phyloP scores from a whole-genome alignment of 2,797 vertebrate genomes.

The Sebastes dallii region DNA sequence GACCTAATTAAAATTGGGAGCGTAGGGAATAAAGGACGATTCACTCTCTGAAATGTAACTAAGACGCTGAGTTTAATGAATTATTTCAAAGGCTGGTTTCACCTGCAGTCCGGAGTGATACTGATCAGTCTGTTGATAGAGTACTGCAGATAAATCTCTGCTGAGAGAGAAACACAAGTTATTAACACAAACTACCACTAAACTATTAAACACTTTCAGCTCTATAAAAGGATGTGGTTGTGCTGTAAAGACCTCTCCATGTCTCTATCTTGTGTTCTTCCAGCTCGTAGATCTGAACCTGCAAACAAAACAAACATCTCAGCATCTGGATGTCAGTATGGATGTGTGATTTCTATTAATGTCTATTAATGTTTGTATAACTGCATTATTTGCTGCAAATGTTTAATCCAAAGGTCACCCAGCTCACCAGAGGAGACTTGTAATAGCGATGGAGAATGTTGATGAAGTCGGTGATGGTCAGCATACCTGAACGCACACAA shows the following conservation, averaged over 20 bases:
- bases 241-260: conserved; percentile 89
- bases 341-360: neutral
- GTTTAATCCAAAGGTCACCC: neutral
- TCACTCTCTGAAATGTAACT: neutral
- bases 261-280: conserved; percentile 98
- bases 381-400: neutral
- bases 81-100: conserved; percentile 11
- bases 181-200: neutral
- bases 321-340: too few species aligned
- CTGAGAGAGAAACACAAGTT: conserved; percentile 3
- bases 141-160: conserved; percentile 96
- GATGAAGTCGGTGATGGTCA: conserved; percentile 99
- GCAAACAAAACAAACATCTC: conserved; percentile 44
- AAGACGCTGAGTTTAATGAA: neutral
- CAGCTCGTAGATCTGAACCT: conserved; percentile 98
- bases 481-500: conserved; percentile 86
- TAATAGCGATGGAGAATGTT: conserved; percentile 98
- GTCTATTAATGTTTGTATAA: neutral
- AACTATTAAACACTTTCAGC: neutral
- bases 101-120: conserved; percentile 98
- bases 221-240: neutral
- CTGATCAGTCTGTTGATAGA: conserved; percentile 95
- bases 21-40: neutral
- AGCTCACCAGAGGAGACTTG: conserved; percentile 92
- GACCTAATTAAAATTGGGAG: neutral